Conservation (phyloP, 2,888 invertebrate genomes). For the Hyppa rectilinea region DNA sequence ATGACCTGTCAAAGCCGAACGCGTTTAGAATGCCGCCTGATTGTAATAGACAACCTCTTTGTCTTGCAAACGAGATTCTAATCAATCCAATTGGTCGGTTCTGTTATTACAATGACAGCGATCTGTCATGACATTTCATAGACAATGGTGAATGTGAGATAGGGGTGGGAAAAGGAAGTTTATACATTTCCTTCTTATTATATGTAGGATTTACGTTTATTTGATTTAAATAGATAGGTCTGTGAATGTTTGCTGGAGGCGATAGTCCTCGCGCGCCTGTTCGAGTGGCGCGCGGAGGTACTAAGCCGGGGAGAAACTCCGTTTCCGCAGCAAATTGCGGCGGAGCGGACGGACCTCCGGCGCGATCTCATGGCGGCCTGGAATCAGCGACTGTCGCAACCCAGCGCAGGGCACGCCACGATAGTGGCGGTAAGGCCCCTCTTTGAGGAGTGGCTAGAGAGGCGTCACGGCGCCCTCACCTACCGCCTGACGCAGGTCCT, state of each 20-base stretch:
- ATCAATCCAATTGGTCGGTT: slow-evolving; percentile 62
- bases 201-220: not conserved
- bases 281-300: too few relatives aligned
- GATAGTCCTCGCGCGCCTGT: too few relatives aligned
- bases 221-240: not conserved
- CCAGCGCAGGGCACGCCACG: too few relatives aligned
- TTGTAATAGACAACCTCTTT: slow-evolving; percentile 56
- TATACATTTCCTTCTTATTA: slow-evolving; percentile 23
- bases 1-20: slow-evolving; percentile 59
- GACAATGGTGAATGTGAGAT: slow-evolving; percentile 48
- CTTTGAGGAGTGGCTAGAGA: too few relatives aligned
- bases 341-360: too few relatives aligned
- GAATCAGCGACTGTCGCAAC: too few relatives aligned
- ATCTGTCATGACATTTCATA: slow-evolving; percentile 40
- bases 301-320: too few relatives aligned
- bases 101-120: slow-evolving; percentile 47
- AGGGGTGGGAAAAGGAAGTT: slow-evolving; percentile 31
- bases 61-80: slow-evolving; percentile 69
- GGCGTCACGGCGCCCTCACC: too few relatives aligned
- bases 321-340: too few relatives aligned
- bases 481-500: too few relatives aligned
- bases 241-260: not conserved
- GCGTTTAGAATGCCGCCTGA: slow-evolving; percentile 28
- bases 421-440: too few relatives aligned
- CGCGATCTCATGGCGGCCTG: too few relatives aligned